Evolutionary conservation across 2,113 vertebrate species (phyloP), one percentile per base, ranked within the genome.

Genomic region (Melanostigma gelatinosum): DNA sequence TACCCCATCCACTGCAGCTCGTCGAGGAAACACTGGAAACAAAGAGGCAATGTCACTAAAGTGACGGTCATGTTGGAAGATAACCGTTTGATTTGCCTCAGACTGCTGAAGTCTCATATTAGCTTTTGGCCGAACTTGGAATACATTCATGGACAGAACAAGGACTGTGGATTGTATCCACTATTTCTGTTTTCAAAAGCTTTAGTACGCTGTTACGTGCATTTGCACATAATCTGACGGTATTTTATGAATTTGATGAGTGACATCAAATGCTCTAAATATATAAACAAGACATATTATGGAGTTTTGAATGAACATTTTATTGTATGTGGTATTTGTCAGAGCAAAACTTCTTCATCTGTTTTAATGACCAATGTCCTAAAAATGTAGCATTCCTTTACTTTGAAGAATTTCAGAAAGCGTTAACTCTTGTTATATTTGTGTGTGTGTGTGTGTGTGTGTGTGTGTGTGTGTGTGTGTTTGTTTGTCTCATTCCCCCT

Each of bases 321-420:
- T 20, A 67, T 34, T 54, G 63, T 22, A 32, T 78, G 34, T 36
- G 29, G 42, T 68, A 36, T 69, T 73, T 77, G 12, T 65, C 6
- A 34, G 34, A 6, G 22, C 34, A n/a, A 36, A 44, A 58, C 42
- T 1, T 58, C 69, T 58, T 57, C 63, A 11, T 57, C n/a, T 66
- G 48, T 20, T 76, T 6, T 20, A 60, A 54, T 54, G 52, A 54
- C n/a, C 29, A 29, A 29, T 24, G n/a, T 8, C 61, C 20, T 9
- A n/a, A 36, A 77, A 10, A 11, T 68, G 48, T 58, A 24, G n/a
- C 36, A 40, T 50, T 74, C 27, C 38, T 18, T 58, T 29, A 50
- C 40, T 63, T 6, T 50, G 44, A 75, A 54, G 46, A 68, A 15
- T 61, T 65, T 42, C 40, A 42, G 20, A 32, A 29, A 71, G 29